Percentiles rank a stretch among this genome's conserved stretches.
phyloP scores from a whole-genome alignment of 2,888 invertebrate genomes.

The Morpho achilles region DNA sequence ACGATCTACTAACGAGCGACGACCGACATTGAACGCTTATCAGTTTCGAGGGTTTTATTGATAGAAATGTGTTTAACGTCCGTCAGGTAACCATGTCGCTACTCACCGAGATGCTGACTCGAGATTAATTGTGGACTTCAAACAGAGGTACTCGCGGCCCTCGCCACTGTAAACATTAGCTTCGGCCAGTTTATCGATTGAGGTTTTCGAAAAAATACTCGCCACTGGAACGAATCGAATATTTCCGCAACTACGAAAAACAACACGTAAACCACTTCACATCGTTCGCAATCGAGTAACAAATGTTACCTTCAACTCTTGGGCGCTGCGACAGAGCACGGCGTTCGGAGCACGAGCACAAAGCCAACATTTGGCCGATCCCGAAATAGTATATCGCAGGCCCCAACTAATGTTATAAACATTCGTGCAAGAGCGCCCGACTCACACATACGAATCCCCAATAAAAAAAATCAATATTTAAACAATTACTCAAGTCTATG shows the following conservation, averaged over 20 bases:
- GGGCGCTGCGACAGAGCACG: conserved; percentile 37
- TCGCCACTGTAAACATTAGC: conserved; percentile 43
- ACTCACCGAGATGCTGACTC: conserved; percentile 4
- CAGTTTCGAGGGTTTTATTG: conserved; percentile 17
- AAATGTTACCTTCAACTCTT: conserved; percentile 33
- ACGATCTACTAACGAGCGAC: conserved; percentile 7
- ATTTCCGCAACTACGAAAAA: conserved; percentile 11
- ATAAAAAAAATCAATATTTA: conserved; percentile 68
- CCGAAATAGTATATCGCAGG: conserved; percentile 72
- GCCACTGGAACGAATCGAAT: not conserved
- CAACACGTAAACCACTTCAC: no score
- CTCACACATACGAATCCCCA: conserved; percentile 47
- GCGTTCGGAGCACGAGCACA: conserved; percentile 55
- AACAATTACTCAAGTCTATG: conserved; percentile 46
- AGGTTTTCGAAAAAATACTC: conserved; percentile 16
- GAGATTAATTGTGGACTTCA: conserved; percentile 23
- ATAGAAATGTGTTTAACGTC: conserved; percentile 5
- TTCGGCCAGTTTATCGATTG: conserved; percentile 50
- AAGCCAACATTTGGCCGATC: conserved; percentile 68
- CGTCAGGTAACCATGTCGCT: conserved; percentile 7
- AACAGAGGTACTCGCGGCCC: conserved; percentile 32
- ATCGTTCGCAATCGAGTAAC: not conserved
- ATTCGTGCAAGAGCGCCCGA: conserved; percentile 49
- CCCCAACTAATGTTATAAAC: conserved; percentile 76
- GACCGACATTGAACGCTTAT: conserved; percentile 20